These are phyloP conservation scores for Rosalia funebris DNA, from an alignment of 2,888 invertebrate species.

Conservation along the genomic window DNA sequence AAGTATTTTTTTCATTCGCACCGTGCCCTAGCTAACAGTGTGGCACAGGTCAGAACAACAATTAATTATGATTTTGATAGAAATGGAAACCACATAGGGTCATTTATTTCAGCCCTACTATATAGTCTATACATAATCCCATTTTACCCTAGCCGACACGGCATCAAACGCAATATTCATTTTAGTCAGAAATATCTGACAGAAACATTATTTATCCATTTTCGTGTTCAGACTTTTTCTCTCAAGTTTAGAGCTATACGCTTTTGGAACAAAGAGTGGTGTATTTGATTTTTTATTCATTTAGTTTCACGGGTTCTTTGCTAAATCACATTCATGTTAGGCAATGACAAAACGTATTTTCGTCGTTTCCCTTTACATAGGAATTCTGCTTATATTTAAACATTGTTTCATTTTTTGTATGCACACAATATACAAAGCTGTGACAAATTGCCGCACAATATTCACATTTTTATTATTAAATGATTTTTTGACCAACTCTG, in stretches of 20 bases:
- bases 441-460: too few relatives aligned
- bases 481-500: too few relatives aligned
- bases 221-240: conserved; percentile 14
- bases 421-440: too few relatives aligned
- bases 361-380: too few relatives aligned
- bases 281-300: conserved; percentile 8
- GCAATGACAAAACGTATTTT: too few relatives aligned
- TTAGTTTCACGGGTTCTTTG: not conserved
- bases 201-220: conserved; percentile 27
- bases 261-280: not conserved
- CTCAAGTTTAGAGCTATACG: conserved; percentile 6
- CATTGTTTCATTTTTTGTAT: too few relatives aligned
- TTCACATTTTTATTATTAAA: too few relatives aligned
- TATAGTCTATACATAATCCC: conserved; percentile 19
- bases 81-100: not conserved
- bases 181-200: conserved; percentile 25
- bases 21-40: not conserved
- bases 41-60: conserved; percentile 8
- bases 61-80: conserved; percentile 19
- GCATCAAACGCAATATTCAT: conserved; percentile 22
- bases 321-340: too few relatives aligned
- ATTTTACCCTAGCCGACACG: conserved; percentile 8
- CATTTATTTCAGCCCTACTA: conserved; percentile 18
- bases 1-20: not conserved
- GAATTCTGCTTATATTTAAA: too few relatives aligned